phyloP scores from a whole-genome alignment of 2,113 vertebrate species.

The Rhizomys pruinosus region DNA sequence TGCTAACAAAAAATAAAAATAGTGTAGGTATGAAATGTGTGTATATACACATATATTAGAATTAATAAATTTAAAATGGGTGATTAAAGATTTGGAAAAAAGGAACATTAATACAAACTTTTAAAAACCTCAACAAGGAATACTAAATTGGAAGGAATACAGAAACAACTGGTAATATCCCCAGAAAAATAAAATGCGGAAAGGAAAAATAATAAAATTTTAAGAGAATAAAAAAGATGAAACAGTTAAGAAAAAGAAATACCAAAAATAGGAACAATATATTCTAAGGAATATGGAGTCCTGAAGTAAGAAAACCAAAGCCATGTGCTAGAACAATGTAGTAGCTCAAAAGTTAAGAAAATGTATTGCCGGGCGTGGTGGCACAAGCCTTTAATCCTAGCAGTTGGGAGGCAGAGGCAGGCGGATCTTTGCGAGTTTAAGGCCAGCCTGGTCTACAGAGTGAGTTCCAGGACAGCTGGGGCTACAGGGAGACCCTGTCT shows the following conservation, averaged over 20 bases:
- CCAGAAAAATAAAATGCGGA: conserved; percentile 21
- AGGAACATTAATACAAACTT: background rate
- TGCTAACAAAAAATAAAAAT: background rate
- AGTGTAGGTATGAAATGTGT: background rate
- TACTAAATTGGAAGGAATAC: background rate
- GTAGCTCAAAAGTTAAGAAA: background rate
- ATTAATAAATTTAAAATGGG: background rate
- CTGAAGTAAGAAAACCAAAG: conserved; percentile 45
- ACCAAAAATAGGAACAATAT: background rate
- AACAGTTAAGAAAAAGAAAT: conserved; percentile 38
- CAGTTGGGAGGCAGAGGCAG: too few species aligned
- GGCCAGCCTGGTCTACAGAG: too few species aligned
- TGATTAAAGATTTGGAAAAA: conserved; percentile 23
- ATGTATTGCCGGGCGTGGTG: too few species aligned
- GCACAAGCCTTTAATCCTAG: too few species aligned
- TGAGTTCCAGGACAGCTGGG: too few species aligned
- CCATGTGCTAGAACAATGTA: background rate
- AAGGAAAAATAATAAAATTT: conserved; percentile 22
- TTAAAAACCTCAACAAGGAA: conserved; percentile 9
- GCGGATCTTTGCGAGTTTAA: too few species aligned
- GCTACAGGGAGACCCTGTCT: too few species aligned
- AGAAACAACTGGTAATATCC: background rate
- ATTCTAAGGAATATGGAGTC: background rate
- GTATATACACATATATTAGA: background rate
- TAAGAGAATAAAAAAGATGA: background rate